Base-by-base conservation (phyloP, 37 sponge, comb jelly and placozoan species). In the Bolinopsis microptera region DNA sequence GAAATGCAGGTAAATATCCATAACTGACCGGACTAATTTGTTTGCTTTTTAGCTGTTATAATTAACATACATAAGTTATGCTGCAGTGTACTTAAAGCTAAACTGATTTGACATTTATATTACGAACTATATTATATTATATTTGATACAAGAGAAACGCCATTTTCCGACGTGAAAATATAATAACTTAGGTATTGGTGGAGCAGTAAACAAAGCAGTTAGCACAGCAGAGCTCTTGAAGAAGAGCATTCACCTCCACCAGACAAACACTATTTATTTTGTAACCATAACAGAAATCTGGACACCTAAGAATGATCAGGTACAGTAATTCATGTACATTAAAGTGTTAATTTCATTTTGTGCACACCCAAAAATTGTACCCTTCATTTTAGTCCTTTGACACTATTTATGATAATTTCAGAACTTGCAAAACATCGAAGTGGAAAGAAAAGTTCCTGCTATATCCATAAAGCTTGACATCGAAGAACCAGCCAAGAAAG, bases 211-310 rank as follows among this genome's bases (percentile, higher is more conserved):
- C 90, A 86, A 86, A 38, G 90, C 90, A 40, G 48, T 86, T n/a
- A 86, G 90, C 36, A 86, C 90, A 40, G 90, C 90, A 23, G 90
- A 86, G 39, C 36, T 86, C 0, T 38, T 86, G 31, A 86, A 86
- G 61, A 86, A 28, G 18, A 26, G 0, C 28, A 9, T 86, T 18
- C n/a, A 28, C 22, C 90, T 86, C 8, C 90, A 86, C 24, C 90
- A 86, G 39, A 86, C 90, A 0, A 86, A 86, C 39, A 40, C 40
- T 41, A 41, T 86, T 39, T 24, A 39, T 30, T 86, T 86, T 86
- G 90, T 40, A 24, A 38, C 25, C 2, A 86, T 86, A 1, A 86
- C 90, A 39, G 90, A 86, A 34, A 39, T 86, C 35, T 86, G 90
- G 90, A 41, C 41, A 22, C 90, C 90, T n/a, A 86, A 86, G 31